Evolutionary conservation across 2,113 vertebrate species (phyloP).

Genomic region (Barbus barbus): DNA sequence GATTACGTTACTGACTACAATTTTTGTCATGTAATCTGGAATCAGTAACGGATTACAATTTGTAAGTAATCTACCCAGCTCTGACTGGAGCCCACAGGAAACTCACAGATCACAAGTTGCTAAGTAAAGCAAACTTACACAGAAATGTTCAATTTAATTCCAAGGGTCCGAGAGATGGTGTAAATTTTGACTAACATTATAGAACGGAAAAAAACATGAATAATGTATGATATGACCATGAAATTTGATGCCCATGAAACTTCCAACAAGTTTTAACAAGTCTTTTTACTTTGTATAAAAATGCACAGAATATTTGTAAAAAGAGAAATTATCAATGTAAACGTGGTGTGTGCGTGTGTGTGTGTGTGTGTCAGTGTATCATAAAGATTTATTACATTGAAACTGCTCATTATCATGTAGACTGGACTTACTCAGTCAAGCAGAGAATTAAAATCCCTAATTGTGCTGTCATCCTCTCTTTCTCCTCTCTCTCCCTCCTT

Average conservation of each 20-base stretch:
- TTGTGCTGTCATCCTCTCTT: conserved; percentile 91
- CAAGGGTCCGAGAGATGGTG: background rate
- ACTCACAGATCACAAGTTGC: too few species aligned
- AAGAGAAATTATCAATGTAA: conserved; percentile 24
- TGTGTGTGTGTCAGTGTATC: conserved; percentile 79
- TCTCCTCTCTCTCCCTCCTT: conserved; percentile 6
- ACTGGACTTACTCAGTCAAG: conserved; percentile 96
- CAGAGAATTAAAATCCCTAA: conserved; percentile 99
- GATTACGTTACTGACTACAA: too few species aligned
- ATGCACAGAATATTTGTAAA: background rate
- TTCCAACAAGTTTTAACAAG: background rate
- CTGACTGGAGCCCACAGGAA: too few species aligned
- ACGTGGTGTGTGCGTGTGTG: conserved; percentile 39
- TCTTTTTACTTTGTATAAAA: conserved; percentile 18
- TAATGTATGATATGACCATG: background rate
- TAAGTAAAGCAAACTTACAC: too few species aligned
- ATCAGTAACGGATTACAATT: too few species aligned
- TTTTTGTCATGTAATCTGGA: too few species aligned
- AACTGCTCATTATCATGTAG: conserved; percentile 93
- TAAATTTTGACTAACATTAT: background rate
- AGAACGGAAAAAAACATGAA: background rate
- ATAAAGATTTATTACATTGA: conserved; percentile 94
- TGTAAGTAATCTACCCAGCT: too few species aligned
- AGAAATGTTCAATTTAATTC: too few species aligned
- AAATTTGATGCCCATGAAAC: background rate